Evolutionary conservation across 2,888 invertebrate species (phyloP).

Genomic region (Drosophila lacicola): DNA sequence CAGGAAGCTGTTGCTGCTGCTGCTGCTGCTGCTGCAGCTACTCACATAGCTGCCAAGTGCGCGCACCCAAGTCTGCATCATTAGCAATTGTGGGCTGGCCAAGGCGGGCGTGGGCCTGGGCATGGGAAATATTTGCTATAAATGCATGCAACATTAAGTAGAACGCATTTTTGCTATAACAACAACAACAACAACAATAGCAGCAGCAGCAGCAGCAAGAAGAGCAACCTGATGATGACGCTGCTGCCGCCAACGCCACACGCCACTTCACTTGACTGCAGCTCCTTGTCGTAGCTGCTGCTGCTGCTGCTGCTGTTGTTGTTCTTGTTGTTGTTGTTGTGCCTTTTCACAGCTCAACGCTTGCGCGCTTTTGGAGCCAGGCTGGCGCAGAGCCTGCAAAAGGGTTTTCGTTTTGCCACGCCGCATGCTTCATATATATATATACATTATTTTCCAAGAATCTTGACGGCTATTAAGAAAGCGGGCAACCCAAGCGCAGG

Average conservation of each 20-base stretch:
- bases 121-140: constrained; percentile 79
- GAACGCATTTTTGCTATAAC: constrained; percentile 71
- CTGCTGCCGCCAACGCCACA: constrained; percentile 65
- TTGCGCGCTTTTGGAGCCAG: constrained; percentile 67
- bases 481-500: constrained; percentile 43
- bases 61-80: constrained; percentile 50
- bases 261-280: constrained; percentile 76
- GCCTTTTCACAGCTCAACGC: constrained; percentile 76
- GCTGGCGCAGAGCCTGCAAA: constrained; percentile 36
- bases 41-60: constrained; percentile 15
- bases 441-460: constrained; percentile 70
- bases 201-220: too few species aligned
- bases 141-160: constrained; percentile 80
- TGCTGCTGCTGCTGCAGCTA: constrained; percentile 26
- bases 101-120: constrained; percentile 52
- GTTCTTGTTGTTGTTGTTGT: constrained; percentile 45
- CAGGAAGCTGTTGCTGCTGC: constrained; percentile 40
- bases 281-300: constrained; percentile 47
- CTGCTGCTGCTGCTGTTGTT: constrained; percentile 31
- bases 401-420: constrained; percentile 56
- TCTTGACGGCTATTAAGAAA: constrained; percentile 77
- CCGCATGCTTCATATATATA: constrained; percentile 46
- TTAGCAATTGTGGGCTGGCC: constrained; percentile 73
- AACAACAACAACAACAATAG: constrained; percentile 24
- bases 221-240: constrained; percentile 37